phyloP scores from a whole-genome alignment of 2,113 vertebrate species.

The Osmerus mordax region DNA sequence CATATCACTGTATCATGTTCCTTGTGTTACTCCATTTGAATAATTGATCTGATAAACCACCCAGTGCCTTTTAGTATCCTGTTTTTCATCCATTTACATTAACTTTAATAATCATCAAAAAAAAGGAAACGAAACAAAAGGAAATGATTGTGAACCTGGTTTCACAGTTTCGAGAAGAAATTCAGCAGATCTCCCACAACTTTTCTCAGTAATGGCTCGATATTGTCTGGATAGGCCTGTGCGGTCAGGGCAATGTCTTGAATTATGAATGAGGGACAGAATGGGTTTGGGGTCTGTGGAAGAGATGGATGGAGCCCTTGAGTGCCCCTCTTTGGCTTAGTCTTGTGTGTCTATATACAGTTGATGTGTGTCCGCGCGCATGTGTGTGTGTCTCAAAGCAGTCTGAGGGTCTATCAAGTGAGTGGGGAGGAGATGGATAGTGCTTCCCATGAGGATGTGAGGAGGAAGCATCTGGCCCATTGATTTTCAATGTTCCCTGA shows the following conservation, averaged over 20 bases:
- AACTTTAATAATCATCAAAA: no score
- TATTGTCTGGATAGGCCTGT: slow-evolving; percentile 26
- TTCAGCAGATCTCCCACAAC: no score
- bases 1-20: no score
- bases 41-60: no score
- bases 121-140: no score
- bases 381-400: slow-evolving; percentile 6
- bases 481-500: slow-evolving; percentile 57
- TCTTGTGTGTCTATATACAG: slow-evolving; percentile 4
- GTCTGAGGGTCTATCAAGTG: neutral
- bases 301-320: slow-evolving; percentile 39
- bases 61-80: no score
- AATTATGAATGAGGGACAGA: slow-evolving; percentile 55
- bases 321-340: slow-evolving; percentile 25
- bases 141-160: no score
- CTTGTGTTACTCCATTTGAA: no score
- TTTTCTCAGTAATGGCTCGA: neutral
- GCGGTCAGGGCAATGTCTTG: slow-evolving; percentile 37
- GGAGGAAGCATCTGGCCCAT: slow-evolving; percentile 47
- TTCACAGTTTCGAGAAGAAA: no score
- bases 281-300: slow-evolving; percentile 29
- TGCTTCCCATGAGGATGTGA: slow-evolving; percentile 14
- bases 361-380: neutral
- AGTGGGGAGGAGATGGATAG: slow-evolving; percentile 33
- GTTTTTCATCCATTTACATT: no score